Evolutionary conservation across 2,888 invertebrate genomes (phyloP).

Genomic region (Athripsodes cinereus): DNA sequence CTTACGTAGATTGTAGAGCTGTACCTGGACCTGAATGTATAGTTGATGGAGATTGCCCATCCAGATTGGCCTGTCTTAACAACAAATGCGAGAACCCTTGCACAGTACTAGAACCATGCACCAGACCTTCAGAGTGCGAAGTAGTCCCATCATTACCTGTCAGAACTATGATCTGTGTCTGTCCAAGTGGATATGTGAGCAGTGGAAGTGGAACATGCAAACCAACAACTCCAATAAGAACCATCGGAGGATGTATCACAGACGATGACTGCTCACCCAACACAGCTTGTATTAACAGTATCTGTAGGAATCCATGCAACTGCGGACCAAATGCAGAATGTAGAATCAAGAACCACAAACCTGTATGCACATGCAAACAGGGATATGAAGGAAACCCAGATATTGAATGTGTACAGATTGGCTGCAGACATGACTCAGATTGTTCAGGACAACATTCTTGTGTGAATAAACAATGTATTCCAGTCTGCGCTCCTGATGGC

Average conservation of each 20-base stretch:
- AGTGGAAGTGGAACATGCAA: constrained; percentile 76
- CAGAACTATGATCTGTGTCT: constrained; percentile 83
- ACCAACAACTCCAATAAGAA: constrained; percentile 58
- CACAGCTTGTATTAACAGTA: constrained; percentile 71
- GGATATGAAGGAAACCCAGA: constrained; percentile 84
- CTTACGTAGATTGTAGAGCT: constrained; percentile 73
- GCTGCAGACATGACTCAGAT: constrained; percentile 68
- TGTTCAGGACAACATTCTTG: constrained; percentile 82
- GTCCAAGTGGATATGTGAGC: constrained; percentile 82
- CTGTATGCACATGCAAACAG: constrained; percentile 77
- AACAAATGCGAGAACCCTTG: constrained; percentile 82
- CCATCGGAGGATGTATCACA: constrained; percentile 62
- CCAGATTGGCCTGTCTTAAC: constrained; percentile 72
- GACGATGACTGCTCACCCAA: constrained; percentile 75
- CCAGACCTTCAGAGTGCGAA: constrained; percentile 71
- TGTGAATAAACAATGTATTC: constrained; percentile 73
- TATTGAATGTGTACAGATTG: constrained; percentile 68
- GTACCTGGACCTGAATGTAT: constrained; percentile 70
- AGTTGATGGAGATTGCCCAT: constrained; percentile 76
- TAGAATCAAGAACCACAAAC: constrained; percentile 76
- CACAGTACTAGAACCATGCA: constrained; percentile 68
- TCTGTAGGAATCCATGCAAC: constrained; percentile 79
- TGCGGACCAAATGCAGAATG: constrained; percentile 84
- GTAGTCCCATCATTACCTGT: constrained; percentile 78
- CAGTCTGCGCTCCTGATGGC: constrained; percentile 68